Base-by-base conservation (phyloP, 2,888 invertebrate genomes). In the Psylliodes chrysocephalus region DNA sequence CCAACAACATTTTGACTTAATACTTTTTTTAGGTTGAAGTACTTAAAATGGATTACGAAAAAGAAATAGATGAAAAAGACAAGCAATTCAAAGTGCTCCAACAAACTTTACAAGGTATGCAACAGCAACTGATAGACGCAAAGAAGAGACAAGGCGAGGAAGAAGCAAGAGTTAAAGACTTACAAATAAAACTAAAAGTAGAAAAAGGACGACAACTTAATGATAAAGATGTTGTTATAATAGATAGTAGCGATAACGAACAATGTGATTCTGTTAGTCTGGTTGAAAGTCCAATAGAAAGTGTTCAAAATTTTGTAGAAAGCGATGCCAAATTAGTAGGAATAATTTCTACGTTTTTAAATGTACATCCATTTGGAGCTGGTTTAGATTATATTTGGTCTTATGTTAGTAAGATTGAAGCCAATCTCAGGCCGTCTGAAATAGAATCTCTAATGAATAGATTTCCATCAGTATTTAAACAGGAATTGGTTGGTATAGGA, bases 291-390 rank as follows among this genome's bases (percentile, higher is more conserved):
- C 60, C 79, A 73, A 40, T 77, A 72, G 66, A 60, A 22, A 46
- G 57, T 66, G 18, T 78, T 85, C 60, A 82, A 82, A 35, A 38
- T 57, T 18, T 66, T n/a, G n/a, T 35, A 12, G 87, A 87, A 71
- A 84, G 83, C 61, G 90, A 91, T 79, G 94, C 93, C 0, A 90
- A 89, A 79, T 85, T 94, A n/a, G 90, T 94, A 71, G 93, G 93
- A 63, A 86, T 97, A 61, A 91, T 95, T 75, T 92, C 96, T 2
- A 92, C 95, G 5, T 97, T 95, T 83, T 86, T 97, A 55, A 90
- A 94, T 83, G 93, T 97, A 35, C 96, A 97, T 83, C 97, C 96
- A 0, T 92, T 92, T 77, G 97, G 97, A 47, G 95, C 96, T 1
- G 93, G 92, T 63, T 86, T 94, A 1, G 95, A 94, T 80, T 94